These are phyloP conservation scores for Charina bottae DNA, from an alignment of 2,113 vertebrate genomes.

Conservation along the genomic window DNA sequence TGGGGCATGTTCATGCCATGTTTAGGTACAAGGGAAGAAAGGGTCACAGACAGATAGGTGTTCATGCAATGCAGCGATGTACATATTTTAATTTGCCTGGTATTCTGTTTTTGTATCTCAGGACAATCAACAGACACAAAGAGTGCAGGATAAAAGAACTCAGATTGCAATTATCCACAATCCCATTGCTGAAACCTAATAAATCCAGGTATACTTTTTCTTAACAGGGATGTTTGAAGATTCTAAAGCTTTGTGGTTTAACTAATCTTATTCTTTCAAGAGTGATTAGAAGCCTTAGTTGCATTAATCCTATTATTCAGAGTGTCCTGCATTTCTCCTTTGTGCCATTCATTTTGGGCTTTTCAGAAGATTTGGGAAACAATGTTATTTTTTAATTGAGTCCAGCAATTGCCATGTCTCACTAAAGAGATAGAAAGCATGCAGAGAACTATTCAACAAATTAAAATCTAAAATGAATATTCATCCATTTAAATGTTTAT, in stretches of 20 bases:
- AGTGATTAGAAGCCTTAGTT: conserved; percentile 50
- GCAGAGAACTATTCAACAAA: neutral
- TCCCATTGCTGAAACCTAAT: neutral
- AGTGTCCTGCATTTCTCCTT: conserved; percentile 27
- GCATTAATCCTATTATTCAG: conserved; percentile 61
- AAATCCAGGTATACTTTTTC: conserved; percentile 35
- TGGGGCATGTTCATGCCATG: neutral
- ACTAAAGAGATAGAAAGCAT: neutral
- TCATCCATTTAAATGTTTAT: neutral
- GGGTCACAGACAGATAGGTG: neutral
- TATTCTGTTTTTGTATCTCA: neutral
- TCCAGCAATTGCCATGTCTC: neutral
- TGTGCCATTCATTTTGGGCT: conserved; percentile 37
- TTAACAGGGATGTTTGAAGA: conserved; percentile 25
- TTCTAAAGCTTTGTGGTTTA: conserved; percentile 50
- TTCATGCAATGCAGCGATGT: neutral
- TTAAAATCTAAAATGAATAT: neutral
- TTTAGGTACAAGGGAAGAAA: neutral
- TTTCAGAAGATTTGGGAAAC: conserved; percentile 31
- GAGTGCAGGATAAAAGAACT: neutral
- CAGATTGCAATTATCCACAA: neutral
- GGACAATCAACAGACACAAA: neutral
- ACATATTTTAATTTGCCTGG: neutral
- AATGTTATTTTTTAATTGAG: conserved; percentile 11
- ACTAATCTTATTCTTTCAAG: conserved; percentile 54